Evolutionary conservation across 2,113 vertebrate genomes (phyloP).

Genomic region (Malurus alboscapulatus): DNA sequence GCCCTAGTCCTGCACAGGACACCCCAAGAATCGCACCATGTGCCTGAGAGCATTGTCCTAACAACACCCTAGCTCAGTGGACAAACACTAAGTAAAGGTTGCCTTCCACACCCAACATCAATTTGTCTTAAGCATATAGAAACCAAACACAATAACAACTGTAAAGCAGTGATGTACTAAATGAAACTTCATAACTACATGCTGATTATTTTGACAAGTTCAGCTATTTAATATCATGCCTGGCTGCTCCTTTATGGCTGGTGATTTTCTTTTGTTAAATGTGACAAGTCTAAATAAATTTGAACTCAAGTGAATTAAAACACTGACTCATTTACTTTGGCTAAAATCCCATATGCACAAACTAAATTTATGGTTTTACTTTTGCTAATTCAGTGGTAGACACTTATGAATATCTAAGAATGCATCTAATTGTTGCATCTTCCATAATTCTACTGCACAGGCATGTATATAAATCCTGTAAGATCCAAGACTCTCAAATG

Average conservation of each 20-base stretch:
- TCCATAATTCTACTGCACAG: neutral
- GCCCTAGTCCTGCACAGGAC: neutral
- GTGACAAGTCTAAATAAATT: constrained; percentile 69
- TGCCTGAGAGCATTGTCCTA: neutral
- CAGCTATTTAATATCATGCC: constrained; percentile 76
- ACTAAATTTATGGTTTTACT: constrained; percentile 2
- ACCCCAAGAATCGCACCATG: neutral
- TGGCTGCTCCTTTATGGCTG: constrained; percentile 66
- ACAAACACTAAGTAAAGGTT: neutral
- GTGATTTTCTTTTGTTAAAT: constrained; percentile 67
- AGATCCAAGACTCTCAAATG: neutral
- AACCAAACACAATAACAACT: constrained; percentile 30
- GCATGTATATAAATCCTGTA: neutral
- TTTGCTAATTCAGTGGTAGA: constrained; percentile 1
- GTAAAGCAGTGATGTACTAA: neutral
- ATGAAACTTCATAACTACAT: constrained; percentile 19
- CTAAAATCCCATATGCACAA: constrained; percentile 40
- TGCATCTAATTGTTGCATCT: neutral
- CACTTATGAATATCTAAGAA: neutral
- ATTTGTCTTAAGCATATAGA: constrained; percentile 18
- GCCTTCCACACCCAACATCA: neutral
- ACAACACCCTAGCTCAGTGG: neutral
- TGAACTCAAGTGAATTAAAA: constrained; percentile 69
- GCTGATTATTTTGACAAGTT: constrained; percentile 73
- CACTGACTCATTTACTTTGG: constrained; percentile 54